Evolutionary conservation across 2,113 vertebrate species (phyloP).

Genomic region (Tachysurus fulvidraco): DNA sequence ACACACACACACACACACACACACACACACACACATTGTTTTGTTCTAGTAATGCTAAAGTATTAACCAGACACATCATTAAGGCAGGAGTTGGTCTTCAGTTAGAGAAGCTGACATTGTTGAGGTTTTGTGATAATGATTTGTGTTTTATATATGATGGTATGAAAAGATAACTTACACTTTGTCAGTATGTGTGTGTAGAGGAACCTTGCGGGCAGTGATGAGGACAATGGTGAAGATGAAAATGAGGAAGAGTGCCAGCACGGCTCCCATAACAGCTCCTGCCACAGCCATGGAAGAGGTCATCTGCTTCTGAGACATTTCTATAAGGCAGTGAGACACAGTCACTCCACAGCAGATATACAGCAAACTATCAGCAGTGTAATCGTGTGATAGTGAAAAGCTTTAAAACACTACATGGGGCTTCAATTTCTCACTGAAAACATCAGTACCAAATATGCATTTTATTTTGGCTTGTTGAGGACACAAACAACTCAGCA

Average conservation of each 20-base stretch:
- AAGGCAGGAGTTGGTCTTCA: neutral
- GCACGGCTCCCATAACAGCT: slow-evolving; percentile 89
- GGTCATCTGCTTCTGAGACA: slow-evolving; percentile 76
- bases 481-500: neutral
- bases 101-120: neutral
- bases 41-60: neutral
- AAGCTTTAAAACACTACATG: neutral
- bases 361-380: neutral
- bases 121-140: neutral
- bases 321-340: slow-evolving; percentile 62
- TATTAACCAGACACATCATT: slow-evolving; percentile 5
- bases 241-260: slow-evolving; percentile 88
- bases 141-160: neutral
- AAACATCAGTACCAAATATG: neutral
- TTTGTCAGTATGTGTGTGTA: slow-evolving; percentile 69
- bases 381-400: neutral
- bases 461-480: neutral
- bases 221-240: slow-evolving; percentile 87
- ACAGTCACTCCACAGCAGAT: slow-evolving; percentile 23
- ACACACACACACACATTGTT: slow-evolving; percentile 36
- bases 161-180: slow-evolving; percentile 66
- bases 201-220: slow-evolving; percentile 76
- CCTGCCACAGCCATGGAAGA: slow-evolving; percentile 86
- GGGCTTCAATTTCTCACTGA: neutral
- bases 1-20: slow-evolving; percentile 35